Evolutionary conservation across 2,113 vertebrate species (phyloP).

Genomic region (Australoheros scitulus): DNA sequence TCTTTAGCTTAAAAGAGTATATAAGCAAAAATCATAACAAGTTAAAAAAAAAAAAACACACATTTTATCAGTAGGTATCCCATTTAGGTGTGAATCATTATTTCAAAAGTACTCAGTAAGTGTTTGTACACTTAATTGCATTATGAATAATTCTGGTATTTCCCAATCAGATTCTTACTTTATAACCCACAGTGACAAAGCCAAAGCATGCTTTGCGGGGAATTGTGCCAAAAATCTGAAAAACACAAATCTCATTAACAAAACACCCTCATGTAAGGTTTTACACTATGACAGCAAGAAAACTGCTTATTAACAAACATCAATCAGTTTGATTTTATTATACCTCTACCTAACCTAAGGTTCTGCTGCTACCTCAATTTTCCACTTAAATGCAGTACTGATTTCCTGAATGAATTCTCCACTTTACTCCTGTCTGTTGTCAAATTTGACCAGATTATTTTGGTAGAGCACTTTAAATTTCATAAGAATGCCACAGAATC

Average conservation of each 20-base stretch:
- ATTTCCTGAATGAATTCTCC: too few species aligned
- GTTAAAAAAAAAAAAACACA: too few species aligned
- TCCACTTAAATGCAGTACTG: too few species aligned
- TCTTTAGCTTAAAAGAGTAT: too few species aligned
- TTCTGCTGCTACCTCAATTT: neutral
- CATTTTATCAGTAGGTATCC: neutral
- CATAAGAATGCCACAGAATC: too few species aligned
- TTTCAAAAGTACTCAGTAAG: neutral
- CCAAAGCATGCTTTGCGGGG: neutral
- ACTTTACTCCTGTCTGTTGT: too few species aligned
- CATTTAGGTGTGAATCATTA: neutral
- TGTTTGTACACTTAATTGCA: neutral
- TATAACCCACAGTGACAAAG: neutral
- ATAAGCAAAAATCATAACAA: too few species aligned
- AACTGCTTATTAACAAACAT: neutral
- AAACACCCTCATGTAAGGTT: neutral
- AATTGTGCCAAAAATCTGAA: neutral
- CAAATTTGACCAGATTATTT: too few species aligned
- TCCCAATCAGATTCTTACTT: neutral
- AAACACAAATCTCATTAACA: neutral
- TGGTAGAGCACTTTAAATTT: too few species aligned
- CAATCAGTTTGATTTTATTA: neutral
- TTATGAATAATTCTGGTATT: neutral
- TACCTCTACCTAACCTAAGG: neutral
- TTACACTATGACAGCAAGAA: neutral